Evolutionary conservation across 2,113 vertebrate genomes (phyloP).

Genomic region (Colistium nudipinnis): DNA sequence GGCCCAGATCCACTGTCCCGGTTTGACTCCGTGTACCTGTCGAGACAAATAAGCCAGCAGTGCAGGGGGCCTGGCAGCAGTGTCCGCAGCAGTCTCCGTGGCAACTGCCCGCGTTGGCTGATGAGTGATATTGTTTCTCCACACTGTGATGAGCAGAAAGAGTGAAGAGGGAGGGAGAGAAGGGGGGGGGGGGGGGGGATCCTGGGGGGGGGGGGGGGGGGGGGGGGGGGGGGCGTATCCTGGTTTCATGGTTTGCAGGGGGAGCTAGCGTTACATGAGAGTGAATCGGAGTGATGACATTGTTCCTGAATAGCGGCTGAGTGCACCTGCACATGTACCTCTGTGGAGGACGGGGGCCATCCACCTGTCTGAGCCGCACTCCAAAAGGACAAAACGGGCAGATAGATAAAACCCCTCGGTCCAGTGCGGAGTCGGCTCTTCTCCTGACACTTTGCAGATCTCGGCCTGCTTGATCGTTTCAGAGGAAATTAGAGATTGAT

Average conservation of each 20-base stretch:
- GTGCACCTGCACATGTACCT: constrained; percentile 60
- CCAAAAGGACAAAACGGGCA: constrained; percentile 33
- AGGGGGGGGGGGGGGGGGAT: constrained; percentile 54
- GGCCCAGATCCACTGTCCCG: neutral
- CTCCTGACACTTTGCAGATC: constrained; percentile 31
- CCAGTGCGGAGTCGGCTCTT: neutral
- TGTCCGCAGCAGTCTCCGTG: constrained; percentile 50
- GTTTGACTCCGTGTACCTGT: neutral
- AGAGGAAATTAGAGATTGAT: constrained; percentile 61
- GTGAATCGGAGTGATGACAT: constrained; percentile 77
- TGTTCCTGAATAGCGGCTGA: constrained; percentile 66
- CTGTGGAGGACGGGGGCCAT: constrained; percentile 36
- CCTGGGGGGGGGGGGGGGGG: constrained; percentile 63
- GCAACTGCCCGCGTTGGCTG: constrained; percentile 64
- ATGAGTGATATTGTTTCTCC: constrained; percentile 66
- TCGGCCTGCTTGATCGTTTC: constrained; percentile 53
- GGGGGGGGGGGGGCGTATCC: constrained; percentile 55
- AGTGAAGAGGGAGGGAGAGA: constrained; percentile 67
- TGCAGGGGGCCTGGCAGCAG: constrained; percentile 43
- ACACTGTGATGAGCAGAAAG: constrained; percentile 64
- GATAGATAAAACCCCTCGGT: constrained; percentile 26
- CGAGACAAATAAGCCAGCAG: constrained; percentile 18
- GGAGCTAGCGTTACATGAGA: constrained; percentile 74
- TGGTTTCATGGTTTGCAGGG: constrained; percentile 70
- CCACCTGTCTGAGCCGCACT: constrained; percentile 41